These are phyloP conservation scores for Nesoenas mayeri DNA, from an alignment of 2,113 vertebrate genomes.

Conservation along the genomic window DNA sequence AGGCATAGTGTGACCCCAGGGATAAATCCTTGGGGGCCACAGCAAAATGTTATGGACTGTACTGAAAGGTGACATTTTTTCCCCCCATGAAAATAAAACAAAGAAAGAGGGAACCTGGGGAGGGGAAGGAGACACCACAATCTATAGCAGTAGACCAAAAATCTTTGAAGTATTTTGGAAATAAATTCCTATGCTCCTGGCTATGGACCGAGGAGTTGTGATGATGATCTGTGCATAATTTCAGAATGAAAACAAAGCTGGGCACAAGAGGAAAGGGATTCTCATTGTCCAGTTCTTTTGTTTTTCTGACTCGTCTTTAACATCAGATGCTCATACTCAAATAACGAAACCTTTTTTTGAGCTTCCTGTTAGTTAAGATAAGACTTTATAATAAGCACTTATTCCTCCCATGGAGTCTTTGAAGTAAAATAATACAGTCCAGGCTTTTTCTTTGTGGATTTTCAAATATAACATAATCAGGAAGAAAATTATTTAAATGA, in stretches of 20 bases:
- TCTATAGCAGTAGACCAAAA: neutral
- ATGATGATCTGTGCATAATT: neutral
- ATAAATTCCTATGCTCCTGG: neutral
- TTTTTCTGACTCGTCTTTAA: neutral
- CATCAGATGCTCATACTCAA: neutral
- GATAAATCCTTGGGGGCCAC: neutral
- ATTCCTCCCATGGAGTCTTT: neutral
- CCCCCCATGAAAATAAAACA: neutral
- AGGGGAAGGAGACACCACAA: neutral
- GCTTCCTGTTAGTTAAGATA: neutral
- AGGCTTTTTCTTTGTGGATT: neutral
- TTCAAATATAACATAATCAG: neutral
- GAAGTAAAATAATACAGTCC: constrained; percentile 3
- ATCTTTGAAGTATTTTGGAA: neutral
- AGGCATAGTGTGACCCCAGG: neutral
- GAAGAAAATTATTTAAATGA: constrained; percentile 26
- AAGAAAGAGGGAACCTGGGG: neutral
- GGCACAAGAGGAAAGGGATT: neutral
- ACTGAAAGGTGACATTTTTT: neutral
- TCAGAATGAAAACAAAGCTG: neutral
- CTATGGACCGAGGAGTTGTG: neutral
- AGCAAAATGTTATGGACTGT: neutral
- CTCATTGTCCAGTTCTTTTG: neutral
- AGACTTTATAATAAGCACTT: neutral
- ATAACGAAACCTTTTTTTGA: neutral